These are phyloP conservation scores for Canis aureus DNA, from an alignment of 2,113 vertebrate genomes.

Conservation along the genomic window DNA sequence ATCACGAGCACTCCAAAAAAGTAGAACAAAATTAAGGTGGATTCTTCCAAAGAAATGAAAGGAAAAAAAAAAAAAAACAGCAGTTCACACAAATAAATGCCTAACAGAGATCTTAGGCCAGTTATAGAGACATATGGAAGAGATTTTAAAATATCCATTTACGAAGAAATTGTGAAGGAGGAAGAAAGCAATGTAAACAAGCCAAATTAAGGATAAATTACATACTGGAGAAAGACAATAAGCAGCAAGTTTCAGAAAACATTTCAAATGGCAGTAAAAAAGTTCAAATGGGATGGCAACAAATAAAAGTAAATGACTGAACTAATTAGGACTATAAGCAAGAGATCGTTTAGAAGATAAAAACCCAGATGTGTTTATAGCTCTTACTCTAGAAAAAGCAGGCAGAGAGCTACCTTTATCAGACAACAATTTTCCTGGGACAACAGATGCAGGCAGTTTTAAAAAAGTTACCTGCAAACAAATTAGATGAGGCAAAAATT, in stretches of 20 bases:
- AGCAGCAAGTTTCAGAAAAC: constrained; percentile 74
- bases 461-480: constrained; percentile 58
- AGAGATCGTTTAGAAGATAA: constrained; percentile 71
- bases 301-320: constrained; percentile 62
- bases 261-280: constrained; percentile 64
- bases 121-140: constrained; percentile 73
- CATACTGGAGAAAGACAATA: constrained; percentile 69
- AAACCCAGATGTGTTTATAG: constrained; percentile 79
- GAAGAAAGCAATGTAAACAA: constrained; percentile 74
- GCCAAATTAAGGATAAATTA: constrained; percentile 73
- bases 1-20: constrained; percentile 49
- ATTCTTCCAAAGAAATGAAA: constrained; percentile 61
- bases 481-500: constrained; percentile 62
- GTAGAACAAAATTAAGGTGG: constrained; percentile 35
- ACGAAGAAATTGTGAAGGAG: constrained; percentile 68
- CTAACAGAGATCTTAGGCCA: constrained; percentile 52
- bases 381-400: constrained; percentile 79
- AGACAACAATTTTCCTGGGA: constrained; percentile 77
- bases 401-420: constrained; percentile 83
- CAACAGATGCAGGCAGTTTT: constrained; percentile 60
- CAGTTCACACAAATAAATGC: constrained; percentile 42
- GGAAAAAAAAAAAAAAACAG: constrained; percentile 59
- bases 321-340: constrained; percentile 77
- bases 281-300: constrained; percentile 60
- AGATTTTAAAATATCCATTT: constrained; percentile 71